A percentile compares a stretch with the other conserved stretches of the same genome.
Conservation (phyloP, 2,888 invertebrate species). For the Polyploca ridens region DNA sequence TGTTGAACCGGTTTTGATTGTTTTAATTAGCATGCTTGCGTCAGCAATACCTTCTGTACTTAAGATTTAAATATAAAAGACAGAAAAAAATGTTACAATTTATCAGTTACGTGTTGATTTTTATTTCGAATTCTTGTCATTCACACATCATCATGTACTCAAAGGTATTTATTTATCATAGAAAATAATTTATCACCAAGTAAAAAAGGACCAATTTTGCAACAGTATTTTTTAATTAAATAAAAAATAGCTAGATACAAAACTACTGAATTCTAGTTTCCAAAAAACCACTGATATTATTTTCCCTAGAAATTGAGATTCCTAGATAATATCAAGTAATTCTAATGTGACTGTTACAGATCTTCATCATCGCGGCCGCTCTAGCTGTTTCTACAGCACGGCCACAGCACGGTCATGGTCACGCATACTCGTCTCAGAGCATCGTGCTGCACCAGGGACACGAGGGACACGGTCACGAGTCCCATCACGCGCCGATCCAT, state of each 20-base stretch:
- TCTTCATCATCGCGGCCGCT: constrained; percentile 32
- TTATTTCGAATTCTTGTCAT: constrained; percentile 12
- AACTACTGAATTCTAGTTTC: not conserved
- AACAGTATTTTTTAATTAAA: too few species aligned
- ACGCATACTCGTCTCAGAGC: constrained; percentile 50
- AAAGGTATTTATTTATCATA: not conserved
- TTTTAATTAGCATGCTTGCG: constrained; percentile 6
- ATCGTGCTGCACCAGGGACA: constrained; percentile 49
- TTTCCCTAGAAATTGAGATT: not conserved
- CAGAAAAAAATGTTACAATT: constrained; percentile 11
- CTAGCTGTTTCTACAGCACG: constrained; percentile 37
- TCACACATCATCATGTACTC: not conserved
- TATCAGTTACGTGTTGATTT: constrained; percentile 19
- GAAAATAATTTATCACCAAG: too few species aligned
- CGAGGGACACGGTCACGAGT: constrained; percentile 16
- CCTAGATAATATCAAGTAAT: constrained; percentile 15
- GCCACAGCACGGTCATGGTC: constrained; percentile 39
- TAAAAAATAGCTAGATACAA: not conserved
- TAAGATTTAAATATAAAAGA: constrained; percentile 10
- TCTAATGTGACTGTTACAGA: constrained; percentile 25
- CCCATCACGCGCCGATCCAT: not conserved
- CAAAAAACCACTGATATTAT: not conserved
- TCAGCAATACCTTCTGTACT: constrained; percentile 8
- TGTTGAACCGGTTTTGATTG: constrained; percentile 4
- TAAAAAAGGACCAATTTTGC: too few species aligned